Evolutionary conservation across 2,888 invertebrate genomes (phyloP), one percentile per base, ranked within the genome.

Genomic region (Melanargia galathea): DNA sequence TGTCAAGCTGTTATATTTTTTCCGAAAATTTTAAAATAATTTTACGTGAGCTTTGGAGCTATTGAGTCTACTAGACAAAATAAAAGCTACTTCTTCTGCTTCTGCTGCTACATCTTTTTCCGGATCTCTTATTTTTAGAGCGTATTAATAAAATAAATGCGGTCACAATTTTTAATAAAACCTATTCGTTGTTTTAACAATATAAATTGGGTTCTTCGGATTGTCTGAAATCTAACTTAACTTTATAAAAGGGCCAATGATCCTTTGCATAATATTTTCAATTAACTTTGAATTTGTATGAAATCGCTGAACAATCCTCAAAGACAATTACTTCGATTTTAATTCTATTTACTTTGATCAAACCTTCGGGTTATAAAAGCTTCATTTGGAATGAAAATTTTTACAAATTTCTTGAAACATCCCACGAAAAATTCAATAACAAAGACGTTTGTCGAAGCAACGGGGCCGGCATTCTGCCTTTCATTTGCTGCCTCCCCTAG

Each of bases 401-500:
- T 63, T 63, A 62, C 64, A 66, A 75, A 78, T 78, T 76, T 76
- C 75, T 71, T 62, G 66, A 74, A 70, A 74, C 67, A 72, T 73
- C 75, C 74, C 72, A 73, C 65, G 73, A 81, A 82, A 80, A 83
- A 86, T 86, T 87, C 82, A 87, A 88, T 88, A 86, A 86, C 80
- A 82, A 74, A 85, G 82, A 83, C 84, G 83, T 86, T 88, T 84
- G 85, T 86, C 82, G 83, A 77, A 77, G 80, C 78, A 79, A 81
- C 82, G 77, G 79, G 81, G 75, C 77, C 79, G 79, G 80, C 80
- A n/a, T n/a, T n/a, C n/a, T n/a, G n/a, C n/a, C n/a, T 87, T 86
- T 86, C 86, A 86, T 87, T 86, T 84, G 85, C 79, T 73, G 72
- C 72, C 77, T 78, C 79, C 90, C 89, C 86, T 75, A 82, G 81